Conservation (phyloP, 2,113 vertebrate species). For the Lontra canadensis region DNA sequence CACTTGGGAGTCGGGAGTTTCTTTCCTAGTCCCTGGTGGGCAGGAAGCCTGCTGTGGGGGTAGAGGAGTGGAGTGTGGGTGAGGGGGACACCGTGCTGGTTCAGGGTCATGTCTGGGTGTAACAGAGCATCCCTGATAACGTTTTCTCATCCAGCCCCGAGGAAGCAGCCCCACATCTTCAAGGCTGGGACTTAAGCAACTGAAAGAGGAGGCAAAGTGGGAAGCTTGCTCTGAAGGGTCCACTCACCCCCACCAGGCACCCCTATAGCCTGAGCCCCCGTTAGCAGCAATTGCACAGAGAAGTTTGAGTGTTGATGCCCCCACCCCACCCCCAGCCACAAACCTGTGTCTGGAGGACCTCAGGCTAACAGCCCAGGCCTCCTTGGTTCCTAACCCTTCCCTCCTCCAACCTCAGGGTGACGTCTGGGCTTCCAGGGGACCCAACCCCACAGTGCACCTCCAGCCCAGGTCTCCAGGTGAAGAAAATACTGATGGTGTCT, state of each 20-base stretch:
- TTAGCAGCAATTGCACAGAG: not conserved
- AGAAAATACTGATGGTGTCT: not conserved
- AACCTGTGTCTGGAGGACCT: not conserved
- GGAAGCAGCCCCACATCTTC: not conserved
- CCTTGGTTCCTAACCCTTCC: not conserved
- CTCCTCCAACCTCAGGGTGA: not conserved
- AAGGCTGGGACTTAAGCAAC: not conserved
- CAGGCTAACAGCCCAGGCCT: not conserved
- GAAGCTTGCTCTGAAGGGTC: not conserved
- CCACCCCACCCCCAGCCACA: fast-evolving
- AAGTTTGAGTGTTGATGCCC: fast-evolving
- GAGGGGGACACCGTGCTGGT: fast-evolving
- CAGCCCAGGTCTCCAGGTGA: not conserved
- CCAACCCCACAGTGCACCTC: fast-evolving
- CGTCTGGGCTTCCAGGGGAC: not conserved
- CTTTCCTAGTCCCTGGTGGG: too few species aligned
- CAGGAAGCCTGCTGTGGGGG: not conserved
- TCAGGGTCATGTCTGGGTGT: not conserved
- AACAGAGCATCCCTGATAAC: not conserved
- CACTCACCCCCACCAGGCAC: not conserved
- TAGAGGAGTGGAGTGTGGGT: too few species aligned
- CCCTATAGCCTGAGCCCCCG: not conserved
- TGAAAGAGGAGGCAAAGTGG: not conserved
- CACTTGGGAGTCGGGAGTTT: not conserved
- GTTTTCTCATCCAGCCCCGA: not conserved